Base-by-base conservation (phyloP, 2,113 vertebrate genomes). In the Podarcis muralis region DNA sequence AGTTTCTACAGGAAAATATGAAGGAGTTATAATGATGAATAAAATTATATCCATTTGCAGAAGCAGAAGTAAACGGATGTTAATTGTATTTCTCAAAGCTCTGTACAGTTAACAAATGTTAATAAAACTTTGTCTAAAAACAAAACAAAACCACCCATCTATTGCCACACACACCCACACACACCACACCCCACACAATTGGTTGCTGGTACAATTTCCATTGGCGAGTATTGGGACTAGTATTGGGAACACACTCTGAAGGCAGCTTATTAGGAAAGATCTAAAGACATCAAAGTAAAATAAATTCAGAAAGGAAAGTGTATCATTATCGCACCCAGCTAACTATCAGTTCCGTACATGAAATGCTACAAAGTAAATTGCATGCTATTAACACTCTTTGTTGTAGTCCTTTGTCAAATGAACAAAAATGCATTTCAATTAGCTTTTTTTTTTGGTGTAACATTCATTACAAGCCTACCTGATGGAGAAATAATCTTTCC, bases 41-140 rank as follows among this genome's bases (percentile, higher is more conserved):
- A 43, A 65, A 78, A 48, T 79, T n/a, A 0, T 69, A 84, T 88
- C 93, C 72, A 87, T 65, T 74, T 4, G 72, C 1, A 53, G n/a
- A 71, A 43, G 75, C 59, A 78, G 35, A 71, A 43, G 75, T 37
- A 78, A 27, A 37, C 75, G 89, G 89, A n/a, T 81, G 65, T 48
- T 57, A 84, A 92, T 2, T 71, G 71, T 74, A 75, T 91, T 92
- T 93, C 18, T 84, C 5, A 0, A 86, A 89, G 86, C 62, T 81
- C 86, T 87, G 80, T 85, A 48, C 79, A 65, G 82, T 77, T 80
- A 48, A 43, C 62, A 35, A 80, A 72, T 4, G 37, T 72, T 72
- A 59, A 85, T 22, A 81, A 23, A 8, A 43, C 30, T 23, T 13
- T 18, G 32, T 25, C 53, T 57, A 62, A 62, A 62, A 20, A 12